Conservation (phyloP, 2,113 vertebrate species). For the Scomber japonicus region DNA sequence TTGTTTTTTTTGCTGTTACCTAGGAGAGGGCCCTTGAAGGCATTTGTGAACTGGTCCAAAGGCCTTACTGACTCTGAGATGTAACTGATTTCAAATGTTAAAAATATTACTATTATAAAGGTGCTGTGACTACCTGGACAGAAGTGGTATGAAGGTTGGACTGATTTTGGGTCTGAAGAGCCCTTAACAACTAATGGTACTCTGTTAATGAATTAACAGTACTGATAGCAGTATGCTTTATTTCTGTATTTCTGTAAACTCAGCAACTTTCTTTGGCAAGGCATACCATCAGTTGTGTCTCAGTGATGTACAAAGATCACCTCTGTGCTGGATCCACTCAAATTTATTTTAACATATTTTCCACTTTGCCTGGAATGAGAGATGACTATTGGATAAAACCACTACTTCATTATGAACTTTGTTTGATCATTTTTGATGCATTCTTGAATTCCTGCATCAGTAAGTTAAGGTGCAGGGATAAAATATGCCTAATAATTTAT, state of each 20-base stretch:
- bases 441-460: conserved; percentile 21
- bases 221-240: conserved; percentile 42
- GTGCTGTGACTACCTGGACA: conserved; percentile 59
- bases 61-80: conserved; percentile 49
- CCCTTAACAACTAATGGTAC: conserved; percentile 38
- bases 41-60: conserved; percentile 40
- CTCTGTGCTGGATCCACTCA: conserved; percentile 47
- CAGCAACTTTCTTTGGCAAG: conserved; percentile 21
- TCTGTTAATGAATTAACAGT: conserved; percentile 47
- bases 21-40: conserved; percentile 19
- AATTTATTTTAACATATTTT: conserved; percentile 25
- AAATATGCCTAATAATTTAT: not conserved
- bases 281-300: conserved; percentile 25
- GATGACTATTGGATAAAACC: conserved; percentile 70
- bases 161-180: conserved; percentile 16
- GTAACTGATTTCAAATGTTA: conserved; percentile 31
- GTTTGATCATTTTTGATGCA: conserved; percentile 36
- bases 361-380: conserved; percentile 48
- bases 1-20: not conserved
- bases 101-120: conserved; percentile 31
- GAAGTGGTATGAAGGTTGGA: conserved; percentile 30
- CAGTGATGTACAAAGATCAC: conserved; percentile 55
- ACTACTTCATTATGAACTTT: conserved; percentile 64
- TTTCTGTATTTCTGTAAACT: conserved; percentile 40
- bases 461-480: conserved; percentile 8